These are phyloP conservation scores for Eristalinus aeneus DNA, from an alignment of 2,888 invertebrate genomes.

Conservation along the genomic window DNA sequence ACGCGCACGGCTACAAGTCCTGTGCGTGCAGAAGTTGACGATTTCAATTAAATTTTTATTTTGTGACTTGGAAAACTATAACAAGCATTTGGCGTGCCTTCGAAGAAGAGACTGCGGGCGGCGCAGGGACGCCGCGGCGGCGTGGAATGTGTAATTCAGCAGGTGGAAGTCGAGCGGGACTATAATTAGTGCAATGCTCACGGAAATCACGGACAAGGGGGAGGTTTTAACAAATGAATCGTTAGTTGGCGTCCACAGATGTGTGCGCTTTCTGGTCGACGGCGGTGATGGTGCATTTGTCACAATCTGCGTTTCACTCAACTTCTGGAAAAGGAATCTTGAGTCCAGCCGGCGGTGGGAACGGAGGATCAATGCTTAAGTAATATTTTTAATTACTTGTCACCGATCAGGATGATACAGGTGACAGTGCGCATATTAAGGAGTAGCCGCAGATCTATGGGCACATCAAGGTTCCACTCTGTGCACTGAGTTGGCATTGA, in stretches of 20 bases:
- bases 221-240: background rate
- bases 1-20: background rate
- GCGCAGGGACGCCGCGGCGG: background rate
- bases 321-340: background rate
- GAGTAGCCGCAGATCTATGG: background rate
- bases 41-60: slow-evolving; percentile 66
- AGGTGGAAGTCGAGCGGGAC: slow-evolving; percentile 51
- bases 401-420: background rate
- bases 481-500: background rate
- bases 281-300: background rate
- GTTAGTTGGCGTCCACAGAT: background rate
- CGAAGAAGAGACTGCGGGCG: background rate
- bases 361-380: background rate
- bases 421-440: background rate
- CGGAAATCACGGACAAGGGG: background rate
- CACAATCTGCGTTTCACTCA: background rate
- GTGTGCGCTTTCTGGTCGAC: background rate
- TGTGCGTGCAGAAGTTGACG: slow-evolving; percentile 61
- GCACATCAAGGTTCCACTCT: background rate
- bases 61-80: slow-evolving; percentile 29
- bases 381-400: background rate
- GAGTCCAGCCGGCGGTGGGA: background rate
- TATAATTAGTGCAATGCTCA: slow-evolving; percentile 65
- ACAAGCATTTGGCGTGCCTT: background rate
- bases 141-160: slow-evolving; percentile 55